Evolutionary conservation across 2,888 invertebrate species (phyloP).

Genomic region (Halictus quadricinctus): DNA sequence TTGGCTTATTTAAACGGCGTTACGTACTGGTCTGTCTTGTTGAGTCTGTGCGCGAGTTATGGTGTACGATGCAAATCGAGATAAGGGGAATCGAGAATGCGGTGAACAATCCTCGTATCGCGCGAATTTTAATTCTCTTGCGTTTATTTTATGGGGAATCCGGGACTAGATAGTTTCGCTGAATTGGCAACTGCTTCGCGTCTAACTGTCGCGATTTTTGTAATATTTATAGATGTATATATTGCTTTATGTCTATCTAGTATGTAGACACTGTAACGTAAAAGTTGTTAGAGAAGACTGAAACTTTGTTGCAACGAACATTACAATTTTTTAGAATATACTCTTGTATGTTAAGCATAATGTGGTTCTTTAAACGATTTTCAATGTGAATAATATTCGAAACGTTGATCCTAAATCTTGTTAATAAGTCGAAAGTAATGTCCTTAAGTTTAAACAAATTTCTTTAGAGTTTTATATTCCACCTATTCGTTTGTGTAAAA

Average conservation of each 20-base stretch:
- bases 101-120: not conserved
- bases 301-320: no score
- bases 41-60: not conserved
- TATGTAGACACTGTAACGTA: no score
- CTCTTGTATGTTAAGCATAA: no score
- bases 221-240: not conserved
- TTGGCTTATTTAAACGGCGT: conserved; percentile 5
- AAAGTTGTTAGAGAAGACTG: no score
- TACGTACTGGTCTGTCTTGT: not conserved
- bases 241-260: not conserved
- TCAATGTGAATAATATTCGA: no score
- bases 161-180: not conserved
- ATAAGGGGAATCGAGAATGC: not conserved
- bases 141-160: not conserved
- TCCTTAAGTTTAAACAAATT: no score
- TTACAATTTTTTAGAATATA: no score
- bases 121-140: not conserved
- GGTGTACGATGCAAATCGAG: not conserved
- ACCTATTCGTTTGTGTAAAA: no score
- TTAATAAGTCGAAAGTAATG: no score
- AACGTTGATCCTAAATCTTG: no score
- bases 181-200: not conserved
- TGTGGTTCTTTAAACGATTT: no score
- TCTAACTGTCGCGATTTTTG: not conserved
- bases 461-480: no score